Conservation (phyloP, 2,113 vertebrate species). For the Muscicapa adusta region DNA sequence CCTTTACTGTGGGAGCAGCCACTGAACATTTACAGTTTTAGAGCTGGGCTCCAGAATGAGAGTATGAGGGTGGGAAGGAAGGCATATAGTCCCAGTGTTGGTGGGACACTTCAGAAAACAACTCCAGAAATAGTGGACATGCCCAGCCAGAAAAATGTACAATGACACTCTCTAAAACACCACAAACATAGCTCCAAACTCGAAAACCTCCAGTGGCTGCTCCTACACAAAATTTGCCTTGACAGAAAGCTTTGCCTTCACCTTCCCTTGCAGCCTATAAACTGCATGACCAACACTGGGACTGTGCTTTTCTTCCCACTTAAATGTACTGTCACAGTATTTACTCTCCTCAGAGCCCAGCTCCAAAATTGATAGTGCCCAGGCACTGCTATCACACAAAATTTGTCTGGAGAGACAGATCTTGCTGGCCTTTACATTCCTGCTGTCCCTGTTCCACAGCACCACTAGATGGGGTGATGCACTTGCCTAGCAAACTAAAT, state of each 20-base stretch:
- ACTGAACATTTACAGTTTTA: background rate
- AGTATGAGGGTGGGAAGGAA: background rate
- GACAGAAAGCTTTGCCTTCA: background rate
- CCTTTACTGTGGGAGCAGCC: background rate
- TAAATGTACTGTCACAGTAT: background rate
- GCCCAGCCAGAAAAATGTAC: background rate
- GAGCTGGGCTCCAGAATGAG: background rate
- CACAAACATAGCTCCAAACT: background rate
- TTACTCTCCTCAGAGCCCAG: background rate
- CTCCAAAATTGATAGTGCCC: fast-evolving
- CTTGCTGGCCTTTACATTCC: background rate
- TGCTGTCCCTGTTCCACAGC: background rate
- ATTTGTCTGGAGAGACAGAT: background rate
- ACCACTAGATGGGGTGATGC: background rate
- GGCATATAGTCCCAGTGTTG: background rate
- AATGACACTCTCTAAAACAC: background rate
- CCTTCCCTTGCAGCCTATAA: background rate
- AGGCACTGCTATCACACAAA: background rate
- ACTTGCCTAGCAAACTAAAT: background rate
- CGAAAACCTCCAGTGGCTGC: background rate
- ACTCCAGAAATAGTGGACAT: background rate
- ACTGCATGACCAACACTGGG: background rate
- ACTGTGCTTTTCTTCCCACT: background rate
- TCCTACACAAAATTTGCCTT: background rate
- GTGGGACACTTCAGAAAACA: background rate